Evolutionary conservation across 2,797 vertebrate species (phyloP), one percentile per base, ranked within the genome.

Genomic region (Geotrypetes seraphini): DNA sequence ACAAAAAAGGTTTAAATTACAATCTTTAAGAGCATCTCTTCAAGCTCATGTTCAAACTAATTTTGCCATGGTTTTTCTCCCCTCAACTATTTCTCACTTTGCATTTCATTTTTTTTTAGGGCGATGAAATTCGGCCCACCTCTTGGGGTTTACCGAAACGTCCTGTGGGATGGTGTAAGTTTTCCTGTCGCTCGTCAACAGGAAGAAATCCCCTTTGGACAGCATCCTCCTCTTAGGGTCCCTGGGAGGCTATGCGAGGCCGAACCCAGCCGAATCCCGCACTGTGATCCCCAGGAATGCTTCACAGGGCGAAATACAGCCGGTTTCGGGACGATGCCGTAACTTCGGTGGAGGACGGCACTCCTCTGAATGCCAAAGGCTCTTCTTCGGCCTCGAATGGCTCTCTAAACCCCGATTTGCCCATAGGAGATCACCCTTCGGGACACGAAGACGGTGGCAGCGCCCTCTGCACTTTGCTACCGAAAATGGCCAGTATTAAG

Each of bases 231-330:
- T 23, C 52, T 38, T 28, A 39, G 55, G 39, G 59, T 50, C 23
- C 45, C 35, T 57, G 57, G 38, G 60, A 67, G 85, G 88, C 82
- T 85, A 91, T 90, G 89, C 88, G 86, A 86, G 85, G 85, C 55
- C 66, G 70, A 64, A 62, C 43, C 61, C 69, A 55, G 57, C n/a
- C 48, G 78, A 73, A 54, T n/a, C 74, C 73, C 37, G 10, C 61
- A 57, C 66, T 77, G 47, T 66, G 62, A 61, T 69, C 75, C 57
- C 66, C 77, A 79, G 88, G 81, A 52, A 95, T 95, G 92, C 83
- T 96, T 78, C 80, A 93, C 69, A 81, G 90, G 56, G 79, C 87
- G 42, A 95, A 94, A 64, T 94, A 95, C 78, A 92, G 87, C 50
- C 84, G 89, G 32, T 88, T 95, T 65, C 86, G 81, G 54, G 88